phyloP scores from a whole-genome alignment of 2,113 vertebrate genomes.

The Diglossa brunneiventris region DNA sequence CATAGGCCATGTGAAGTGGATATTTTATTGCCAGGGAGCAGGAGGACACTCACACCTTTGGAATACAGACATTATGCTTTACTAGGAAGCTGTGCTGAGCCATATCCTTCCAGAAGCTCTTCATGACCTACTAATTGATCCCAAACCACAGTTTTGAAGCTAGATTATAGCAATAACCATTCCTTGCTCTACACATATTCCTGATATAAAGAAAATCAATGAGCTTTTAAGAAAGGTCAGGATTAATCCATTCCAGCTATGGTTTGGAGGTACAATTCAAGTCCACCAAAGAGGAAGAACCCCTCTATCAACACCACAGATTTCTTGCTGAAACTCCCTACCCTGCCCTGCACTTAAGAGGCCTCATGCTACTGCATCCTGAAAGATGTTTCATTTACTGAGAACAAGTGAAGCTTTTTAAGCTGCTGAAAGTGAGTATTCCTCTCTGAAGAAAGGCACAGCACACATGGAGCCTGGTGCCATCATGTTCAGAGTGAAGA shows the following conservation, averaged over 20 bases:
- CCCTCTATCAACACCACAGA: background rate
- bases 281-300: conserved; percentile 16
- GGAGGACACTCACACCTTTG: background rate
- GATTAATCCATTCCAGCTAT: conserved; percentile 45
- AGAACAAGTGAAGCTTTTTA: background rate
- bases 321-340: background rate
- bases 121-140: conserved; percentile 32
- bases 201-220: conserved; percentile 56
- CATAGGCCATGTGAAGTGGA: background rate
- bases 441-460: background rate
- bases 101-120: conserved; percentile 17
- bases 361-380: background rate
- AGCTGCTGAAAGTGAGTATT: background rate
- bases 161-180: conserved; percentile 8
- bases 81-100: background rate
- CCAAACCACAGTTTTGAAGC: conserved; percentile 24
- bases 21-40: background rate
- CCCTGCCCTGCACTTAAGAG: background rate
- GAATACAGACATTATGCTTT: background rate
- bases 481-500: background rate
- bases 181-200: conserved; percentile 1
- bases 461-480: background rate
- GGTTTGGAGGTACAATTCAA: background rate
- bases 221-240: conserved; percentile 57
- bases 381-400: background rate